Percentiles rank a stretch among this genome's conserved stretches.
These are phyloP conservation scores for Chironomus striatipennis DNA, from an alignment of 1,140 invertebrate genomes.

Conservation along the genomic window DNA sequence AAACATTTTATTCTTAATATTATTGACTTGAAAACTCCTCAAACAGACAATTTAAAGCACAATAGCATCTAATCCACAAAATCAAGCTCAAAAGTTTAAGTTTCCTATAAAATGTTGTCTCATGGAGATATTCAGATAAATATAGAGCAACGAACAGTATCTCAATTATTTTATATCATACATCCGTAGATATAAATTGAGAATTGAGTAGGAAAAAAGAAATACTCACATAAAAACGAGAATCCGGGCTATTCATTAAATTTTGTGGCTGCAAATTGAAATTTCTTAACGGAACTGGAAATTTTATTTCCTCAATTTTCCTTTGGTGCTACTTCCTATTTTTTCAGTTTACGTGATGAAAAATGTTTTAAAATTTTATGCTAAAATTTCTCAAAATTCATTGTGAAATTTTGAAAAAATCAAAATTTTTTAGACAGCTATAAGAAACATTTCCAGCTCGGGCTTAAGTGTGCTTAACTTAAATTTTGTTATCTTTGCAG, in stretches of 20 bases:
- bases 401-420: no score
- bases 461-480: no score
- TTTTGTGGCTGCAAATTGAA: background rate
- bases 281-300: background rate
- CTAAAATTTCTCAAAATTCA: no score
- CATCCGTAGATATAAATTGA: slow-evolving; percentile 7
- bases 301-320: no score
- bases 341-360: no score
- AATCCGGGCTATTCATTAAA: background rate
- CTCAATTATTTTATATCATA: slow-evolving; percentile 15
- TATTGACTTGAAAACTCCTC: no score
- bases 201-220: slow-evolving; percentile 11
- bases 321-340: no score
- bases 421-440: no score
- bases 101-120: background rate
- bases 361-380: no score
- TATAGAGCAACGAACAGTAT: background rate
- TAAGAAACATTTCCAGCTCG: no score
- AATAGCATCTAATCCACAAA: background rate
- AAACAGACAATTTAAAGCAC: background rate
- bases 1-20: no score
- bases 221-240: background rate
- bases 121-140: background rate
- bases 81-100: background rate
- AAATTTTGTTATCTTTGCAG: no score